These are phyloP conservation scores for Erpobdella octoculata DNA, from an alignment of 2,888 invertebrate genomes.

Conservation along the genomic window DNA sequence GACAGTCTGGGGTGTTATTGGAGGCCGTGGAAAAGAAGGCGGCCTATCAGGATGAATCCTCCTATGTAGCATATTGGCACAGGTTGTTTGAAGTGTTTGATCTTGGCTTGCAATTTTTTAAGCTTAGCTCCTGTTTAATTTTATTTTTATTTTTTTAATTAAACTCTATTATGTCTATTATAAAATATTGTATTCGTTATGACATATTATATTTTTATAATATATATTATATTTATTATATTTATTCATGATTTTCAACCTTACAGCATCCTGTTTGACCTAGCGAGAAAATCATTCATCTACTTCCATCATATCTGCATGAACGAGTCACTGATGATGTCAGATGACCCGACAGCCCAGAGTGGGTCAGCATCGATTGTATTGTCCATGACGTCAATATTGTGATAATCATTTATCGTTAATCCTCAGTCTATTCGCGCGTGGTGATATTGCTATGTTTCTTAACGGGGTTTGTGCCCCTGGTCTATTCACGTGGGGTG, in stretches of 20 bases:
- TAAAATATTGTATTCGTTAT: background rate
- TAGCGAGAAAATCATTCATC: conserved; percentile 45
- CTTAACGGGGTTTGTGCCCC: too few species aligned
- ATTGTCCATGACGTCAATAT: too few species aligned
- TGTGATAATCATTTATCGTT: too few species aligned
- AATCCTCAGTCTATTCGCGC: too few species aligned
- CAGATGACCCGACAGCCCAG: too few species aligned
- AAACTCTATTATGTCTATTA: background rate
- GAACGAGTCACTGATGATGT: too few species aligned
- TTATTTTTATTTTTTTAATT: background rate
- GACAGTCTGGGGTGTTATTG: conserved; percentile 40
- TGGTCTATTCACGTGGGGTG: too few species aligned
- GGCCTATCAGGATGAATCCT: conserved; percentile 39
- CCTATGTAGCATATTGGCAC: conserved; percentile 42
- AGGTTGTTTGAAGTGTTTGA: conserved; percentile 37
- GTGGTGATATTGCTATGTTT: too few species aligned
- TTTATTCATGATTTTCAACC: too few species aligned
- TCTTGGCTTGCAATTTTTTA: background rate
- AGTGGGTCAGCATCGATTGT: too few species aligned
- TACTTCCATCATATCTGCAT: conserved; percentile 46
- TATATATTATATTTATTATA: background rate
- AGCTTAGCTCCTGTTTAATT: too few species aligned
- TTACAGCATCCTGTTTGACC: conserved; percentile 44
- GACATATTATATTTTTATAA: background rate
- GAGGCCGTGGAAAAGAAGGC: conserved; percentile 37